These are phyloP conservation scores for Lucifuga dentata DNA, from an alignment of 2,113 vertebrate species.

Conservation along the genomic window DNA sequence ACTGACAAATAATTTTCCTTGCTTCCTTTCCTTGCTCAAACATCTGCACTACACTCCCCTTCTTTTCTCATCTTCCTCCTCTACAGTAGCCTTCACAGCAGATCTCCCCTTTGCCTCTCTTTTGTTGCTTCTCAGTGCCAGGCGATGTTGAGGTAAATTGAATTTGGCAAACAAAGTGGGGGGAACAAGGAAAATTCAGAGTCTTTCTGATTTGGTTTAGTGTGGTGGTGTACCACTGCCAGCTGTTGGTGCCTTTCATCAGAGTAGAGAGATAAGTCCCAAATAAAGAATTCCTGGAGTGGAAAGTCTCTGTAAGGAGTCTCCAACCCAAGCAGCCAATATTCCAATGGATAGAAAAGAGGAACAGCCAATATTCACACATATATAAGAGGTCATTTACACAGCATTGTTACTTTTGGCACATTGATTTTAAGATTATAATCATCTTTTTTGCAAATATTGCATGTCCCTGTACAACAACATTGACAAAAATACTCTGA, in stretches of 20 bases:
- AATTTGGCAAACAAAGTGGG: constrained; percentile 90
- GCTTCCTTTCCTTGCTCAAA: constrained; percentile 78
- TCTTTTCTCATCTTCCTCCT: constrained; percentile 61
- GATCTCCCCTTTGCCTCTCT: constrained; percentile 73
- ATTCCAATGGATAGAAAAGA: constrained; percentile 87
- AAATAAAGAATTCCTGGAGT: constrained; percentile 92
- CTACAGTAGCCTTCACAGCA: constrained; percentile 73
- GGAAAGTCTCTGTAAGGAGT: constrained; percentile 88
- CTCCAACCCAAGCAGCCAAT: constrained; percentile 88
- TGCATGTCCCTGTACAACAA: constrained; percentile 97
- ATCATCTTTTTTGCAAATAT: constrained; percentile 90
- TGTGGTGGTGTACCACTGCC: constrained; percentile 87
- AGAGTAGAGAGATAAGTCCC: constrained; percentile 85
- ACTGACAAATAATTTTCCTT: constrained; percentile 68
- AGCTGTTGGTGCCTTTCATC: constrained; percentile 94
- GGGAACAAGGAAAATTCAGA: constrained; percentile 82
- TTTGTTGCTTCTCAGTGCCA: constrained; percentile 88
- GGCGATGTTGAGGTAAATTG: constrained; percentile 95
- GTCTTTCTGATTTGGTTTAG: constrained; percentile 94
- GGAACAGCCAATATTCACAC: constrained; percentile 89
- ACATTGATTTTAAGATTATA: constrained; percentile 88
- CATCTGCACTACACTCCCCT: constrained; percentile 70
- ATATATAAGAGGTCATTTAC: constrained; percentile 88
- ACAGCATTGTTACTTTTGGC: constrained; percentile 99
- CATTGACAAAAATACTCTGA: constrained; percentile 87